A percentile compares a stretch with the other conserved stretches of the same genome.
phyloP scores from a whole-genome alignment of 2,888 invertebrate genomes.

The Mythimna pallens region DNA sequence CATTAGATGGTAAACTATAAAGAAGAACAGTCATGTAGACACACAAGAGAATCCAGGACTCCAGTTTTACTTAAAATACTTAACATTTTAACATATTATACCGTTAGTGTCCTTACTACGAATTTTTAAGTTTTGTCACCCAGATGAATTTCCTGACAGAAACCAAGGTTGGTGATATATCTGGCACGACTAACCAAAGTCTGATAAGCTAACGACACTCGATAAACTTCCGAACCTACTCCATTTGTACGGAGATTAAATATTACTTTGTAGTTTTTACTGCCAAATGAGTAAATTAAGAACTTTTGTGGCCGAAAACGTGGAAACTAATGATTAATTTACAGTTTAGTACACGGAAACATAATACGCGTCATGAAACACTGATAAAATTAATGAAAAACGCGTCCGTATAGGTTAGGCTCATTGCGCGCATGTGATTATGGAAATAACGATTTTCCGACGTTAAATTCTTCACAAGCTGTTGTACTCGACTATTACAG shows the following conservation, averaged over 20 bases:
- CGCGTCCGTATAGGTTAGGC: conserved; percentile 34
- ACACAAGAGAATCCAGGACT: neutral
- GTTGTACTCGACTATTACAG: conserved; percentile 9
- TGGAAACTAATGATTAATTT: conserved; percentile 12
- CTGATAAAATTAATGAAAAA: conserved; percentile 18
- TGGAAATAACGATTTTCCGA: conserved; percentile 21
- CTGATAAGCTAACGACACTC: conserved; percentile 48
- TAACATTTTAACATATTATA: too few species aligned
- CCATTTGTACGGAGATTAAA: conserved; percentile 18
- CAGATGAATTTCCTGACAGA: neutral
- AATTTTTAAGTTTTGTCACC: neutral
- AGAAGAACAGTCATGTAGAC: neutral
- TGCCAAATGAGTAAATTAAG: neutral
- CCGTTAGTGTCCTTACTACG: neutral
- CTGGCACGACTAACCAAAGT: conserved; percentile 13
- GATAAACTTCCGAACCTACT: conserved; percentile 29
- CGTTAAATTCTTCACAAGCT: conserved; percentile 2
- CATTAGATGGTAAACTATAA: neutral
- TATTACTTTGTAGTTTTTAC: neutral
- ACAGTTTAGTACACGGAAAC: conserved; percentile 20
- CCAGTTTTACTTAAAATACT: neutral
- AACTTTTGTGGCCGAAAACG: conserved; percentile 15
- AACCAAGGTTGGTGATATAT: conserved; percentile 5
- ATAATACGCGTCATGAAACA: conserved; percentile 11
- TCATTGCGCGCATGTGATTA: conserved; percentile 27